phyloP scores from a whole-genome alignment of 2,113 vertebrate genomes.

The human (Homo sapiens) region DNA sequence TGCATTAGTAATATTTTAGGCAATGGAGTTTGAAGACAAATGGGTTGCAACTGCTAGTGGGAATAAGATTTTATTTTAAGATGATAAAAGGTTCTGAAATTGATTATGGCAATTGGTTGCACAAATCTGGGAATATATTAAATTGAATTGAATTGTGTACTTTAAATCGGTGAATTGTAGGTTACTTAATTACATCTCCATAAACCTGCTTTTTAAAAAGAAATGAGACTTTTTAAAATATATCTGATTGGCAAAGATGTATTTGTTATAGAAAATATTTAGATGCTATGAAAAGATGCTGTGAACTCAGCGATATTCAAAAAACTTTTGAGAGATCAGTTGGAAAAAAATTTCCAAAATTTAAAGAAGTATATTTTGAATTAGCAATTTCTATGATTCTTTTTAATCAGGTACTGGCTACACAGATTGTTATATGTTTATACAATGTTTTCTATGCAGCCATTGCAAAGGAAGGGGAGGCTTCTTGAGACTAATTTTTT shows the following conservation, averaged over 20 bases:
- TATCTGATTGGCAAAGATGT: neutral
- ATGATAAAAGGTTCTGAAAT: neutral
- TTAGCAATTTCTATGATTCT: neutral
- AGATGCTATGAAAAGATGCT: neutral
- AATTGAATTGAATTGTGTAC: neutral
- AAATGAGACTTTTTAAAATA: neutral
- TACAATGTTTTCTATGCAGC: neutral
- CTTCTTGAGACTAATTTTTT: neutral
- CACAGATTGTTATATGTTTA: neutral
- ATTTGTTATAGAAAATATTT: neutral
- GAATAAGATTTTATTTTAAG: neutral
- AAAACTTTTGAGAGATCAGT: neutral
- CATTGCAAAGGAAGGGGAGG: neutral
- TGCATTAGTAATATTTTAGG: neutral
- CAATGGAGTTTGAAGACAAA: neutral
- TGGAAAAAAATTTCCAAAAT: neutral
- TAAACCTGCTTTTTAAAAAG: neutral
- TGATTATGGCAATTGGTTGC: neutral
- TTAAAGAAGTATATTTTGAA: neutral
- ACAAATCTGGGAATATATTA: neutral
- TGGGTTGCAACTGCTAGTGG: neutral
- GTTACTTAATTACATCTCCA: neutral
- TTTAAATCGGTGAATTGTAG: neutral
- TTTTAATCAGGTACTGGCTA: neutral
- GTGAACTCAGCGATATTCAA: neutral